Conservation (phyloP, 1,140 invertebrate species). For the Scaptomyza montana region DNA sequence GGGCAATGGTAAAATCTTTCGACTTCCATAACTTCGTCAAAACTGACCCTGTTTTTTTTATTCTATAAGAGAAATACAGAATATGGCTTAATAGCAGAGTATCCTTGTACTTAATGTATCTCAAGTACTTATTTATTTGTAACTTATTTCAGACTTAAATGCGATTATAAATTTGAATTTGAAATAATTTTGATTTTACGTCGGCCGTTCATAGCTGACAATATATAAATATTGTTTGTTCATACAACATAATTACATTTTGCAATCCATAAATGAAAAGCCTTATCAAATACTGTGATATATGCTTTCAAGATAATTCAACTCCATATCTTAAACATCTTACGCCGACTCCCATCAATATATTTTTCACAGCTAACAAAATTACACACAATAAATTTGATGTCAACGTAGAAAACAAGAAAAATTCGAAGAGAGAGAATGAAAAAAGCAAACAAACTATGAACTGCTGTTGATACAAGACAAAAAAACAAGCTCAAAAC, state of each 20-base stretch:
- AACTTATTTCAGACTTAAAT: no score
- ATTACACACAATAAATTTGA: conserved; percentile 77
- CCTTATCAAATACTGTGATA: not conserved
- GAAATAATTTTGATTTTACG: no score
- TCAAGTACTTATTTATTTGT: no score
- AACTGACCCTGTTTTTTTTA: no score
- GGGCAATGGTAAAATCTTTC: no score
- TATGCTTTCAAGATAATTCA: not conserved
- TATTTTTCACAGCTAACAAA: conserved; percentile 71
- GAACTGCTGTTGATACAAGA: conserved; percentile 72
- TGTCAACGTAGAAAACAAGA: conserved; percentile 52
- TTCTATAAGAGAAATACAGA: no score
- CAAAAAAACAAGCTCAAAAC: conserved; percentile 61
- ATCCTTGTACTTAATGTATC: no score
- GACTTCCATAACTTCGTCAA: no score
- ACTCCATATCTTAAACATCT: not conserved
- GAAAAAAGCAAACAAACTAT: conserved; percentile 25
- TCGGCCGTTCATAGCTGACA: no score
- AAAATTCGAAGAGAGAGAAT: not conserved
- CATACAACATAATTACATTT: not conserved
- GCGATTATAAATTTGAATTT: no score
- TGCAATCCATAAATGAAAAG: not conserved
- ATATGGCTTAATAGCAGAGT: no score
- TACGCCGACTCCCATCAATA: conserved; percentile 24
- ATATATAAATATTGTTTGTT: no score